phyloP scores from a whole-genome alignment of 1,140 invertebrate species.

The Pachyrhynchus sulphureomaculatus region DNA sequence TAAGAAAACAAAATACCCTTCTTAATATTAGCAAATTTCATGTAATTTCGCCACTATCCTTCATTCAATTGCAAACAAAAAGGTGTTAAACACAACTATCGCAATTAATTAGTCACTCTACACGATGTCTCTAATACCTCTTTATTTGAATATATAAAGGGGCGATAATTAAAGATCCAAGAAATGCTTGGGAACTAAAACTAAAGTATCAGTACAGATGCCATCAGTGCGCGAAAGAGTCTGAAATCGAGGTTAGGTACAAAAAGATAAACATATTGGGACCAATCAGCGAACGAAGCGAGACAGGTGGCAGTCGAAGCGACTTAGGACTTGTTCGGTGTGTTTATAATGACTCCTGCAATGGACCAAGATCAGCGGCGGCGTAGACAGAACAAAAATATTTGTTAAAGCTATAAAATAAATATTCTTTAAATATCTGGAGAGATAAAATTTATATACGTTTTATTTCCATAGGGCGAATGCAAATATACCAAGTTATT shows the following conservation, averaged over 20 bases:
- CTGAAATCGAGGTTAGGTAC: slow-evolving; percentile 18
- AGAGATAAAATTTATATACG: too few relatives aligned
- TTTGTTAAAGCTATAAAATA: neutral
- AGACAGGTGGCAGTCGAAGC: slow-evolving; percentile 23
- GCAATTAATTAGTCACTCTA: neutral
- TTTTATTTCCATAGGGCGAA: too few relatives aligned
- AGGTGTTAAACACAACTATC: too few relatives aligned
- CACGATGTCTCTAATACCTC: slow-evolving; percentile 1
- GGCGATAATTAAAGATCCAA: slow-evolving; percentile 22
- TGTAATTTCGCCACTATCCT: too few relatives aligned
- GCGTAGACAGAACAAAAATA: neutral
- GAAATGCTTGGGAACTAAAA: slow-evolving; percentile 7
- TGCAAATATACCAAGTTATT: too few relatives aligned
- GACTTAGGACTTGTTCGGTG: slow-evolving; percentile 14
- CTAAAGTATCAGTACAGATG: neutral
- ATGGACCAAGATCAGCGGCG: slow-evolving; percentile 20
- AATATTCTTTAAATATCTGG: too few relatives aligned
- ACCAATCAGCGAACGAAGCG: slow-evolving; percentile 16
- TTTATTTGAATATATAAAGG: neutral
- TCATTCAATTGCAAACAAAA: too few relatives aligned
- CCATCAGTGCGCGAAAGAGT: neutral
- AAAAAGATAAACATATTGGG: slow-evolving; percentile 22
- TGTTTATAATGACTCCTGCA: slow-evolving; percentile 19
- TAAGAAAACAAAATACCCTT: too few relatives aligned
- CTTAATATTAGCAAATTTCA: too few relatives aligned